Conservation (phyloP, 2,888 invertebrate species). For the Ditylenchus weischeri region DNA sequence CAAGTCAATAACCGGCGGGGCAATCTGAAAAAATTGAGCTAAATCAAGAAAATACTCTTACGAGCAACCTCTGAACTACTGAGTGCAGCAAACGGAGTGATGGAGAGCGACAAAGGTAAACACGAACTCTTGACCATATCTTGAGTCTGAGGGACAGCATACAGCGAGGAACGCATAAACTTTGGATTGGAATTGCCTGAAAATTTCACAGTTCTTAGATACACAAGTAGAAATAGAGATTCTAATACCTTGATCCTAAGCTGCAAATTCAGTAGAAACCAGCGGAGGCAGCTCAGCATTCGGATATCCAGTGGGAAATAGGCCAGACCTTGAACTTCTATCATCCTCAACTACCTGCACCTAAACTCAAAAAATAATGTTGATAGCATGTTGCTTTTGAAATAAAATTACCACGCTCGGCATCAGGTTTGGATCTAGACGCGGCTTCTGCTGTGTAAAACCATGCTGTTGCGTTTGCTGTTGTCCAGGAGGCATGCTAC, state of each 20-base stretch:
- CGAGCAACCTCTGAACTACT: constrained; percentile 61
- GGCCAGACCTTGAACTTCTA: constrained; percentile 74
- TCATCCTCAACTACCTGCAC: constrained; percentile 89
- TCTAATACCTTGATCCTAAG: constrained; percentile 81
- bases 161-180: constrained; percentile 86
- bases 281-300: constrained; percentile 84
- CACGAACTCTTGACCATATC: constrained; percentile 87
- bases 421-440: constrained; percentile 56
- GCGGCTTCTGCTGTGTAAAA: constrained; percentile 26
- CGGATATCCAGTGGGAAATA: constrained; percentile 81
- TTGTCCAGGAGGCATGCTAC: constrained; percentile 22
- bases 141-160: constrained; percentile 86
- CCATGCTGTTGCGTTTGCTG: constrained; percentile 2
- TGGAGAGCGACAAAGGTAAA: constrained; percentile 85
- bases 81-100: constrained; percentile 82
- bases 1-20: constrained; percentile 78
- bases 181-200: constrained; percentile 62
- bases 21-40: constrained; percentile 44
- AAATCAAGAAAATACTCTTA: neutral
- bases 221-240: neutral
- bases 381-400: constrained; percentile 56
- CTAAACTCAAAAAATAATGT: constrained; percentile 61
- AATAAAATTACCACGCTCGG: constrained; percentile 46
- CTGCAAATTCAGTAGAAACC: constrained; percentile 85
- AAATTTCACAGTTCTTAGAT: constrained; percentile 15